Conservation (phyloP, 37 sponge, comb jelly and placozoan genomes). For the Petrosia ficiformis region DNA sequence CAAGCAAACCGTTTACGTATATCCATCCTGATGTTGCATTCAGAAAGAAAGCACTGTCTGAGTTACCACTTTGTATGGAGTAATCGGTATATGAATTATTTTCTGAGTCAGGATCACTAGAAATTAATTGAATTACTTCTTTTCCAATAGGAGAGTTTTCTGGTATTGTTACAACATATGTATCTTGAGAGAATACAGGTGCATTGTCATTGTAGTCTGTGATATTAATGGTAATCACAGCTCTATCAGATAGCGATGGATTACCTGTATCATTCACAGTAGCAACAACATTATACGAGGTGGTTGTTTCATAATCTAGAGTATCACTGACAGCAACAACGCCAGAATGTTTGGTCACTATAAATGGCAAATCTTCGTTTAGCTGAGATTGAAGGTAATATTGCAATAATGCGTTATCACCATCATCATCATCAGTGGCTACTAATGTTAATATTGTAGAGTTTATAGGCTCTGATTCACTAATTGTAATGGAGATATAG, state of each 20-base stretch:
- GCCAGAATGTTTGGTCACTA: too few relatives aligned
- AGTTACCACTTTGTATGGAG: slow-evolving; percentile 21
- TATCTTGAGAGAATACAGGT: slow-evolving; percentile 36
- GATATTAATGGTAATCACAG: slow-evolving; percentile 20
- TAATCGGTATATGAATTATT: slow-evolving; percentile 4
- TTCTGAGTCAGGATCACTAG: slow-evolving; percentile 28
- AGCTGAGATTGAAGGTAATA: slow-evolving; percentile 2
- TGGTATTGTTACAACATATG: slow-evolving; percentile 6
- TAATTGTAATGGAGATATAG: neutral
- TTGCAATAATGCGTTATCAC: slow-evolving; percentile 51
- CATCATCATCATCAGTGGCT: slow-evolving; percentile 50
- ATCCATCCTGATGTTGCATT: slow-evolving; percentile 12
- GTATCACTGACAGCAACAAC: neutral
- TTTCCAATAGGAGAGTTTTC: neutral
- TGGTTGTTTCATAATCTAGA: slow-evolving; percentile 19
- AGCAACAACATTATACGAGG: neutral
- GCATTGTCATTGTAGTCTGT: slow-evolving; percentile 56
- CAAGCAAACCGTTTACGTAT: slow-evolving; percentile 16
- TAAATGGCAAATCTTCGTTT: neutral
- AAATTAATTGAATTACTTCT: slow-evolving; percentile 5
- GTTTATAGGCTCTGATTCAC: slow-evolving; percentile 24
- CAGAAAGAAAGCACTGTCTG: slow-evolving; percentile 13
- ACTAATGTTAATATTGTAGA: slow-evolving; percentile 17
- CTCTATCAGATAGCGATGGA: slow-evolving; percentile 1
- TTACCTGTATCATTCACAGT: slow-evolving; percentile 5